Evolutionary conservation across 2,797 vertebrate genomes (phyloP), one percentile per base, ranked within the genome.

Genomic region (Enteromius viviparus): DNA sequence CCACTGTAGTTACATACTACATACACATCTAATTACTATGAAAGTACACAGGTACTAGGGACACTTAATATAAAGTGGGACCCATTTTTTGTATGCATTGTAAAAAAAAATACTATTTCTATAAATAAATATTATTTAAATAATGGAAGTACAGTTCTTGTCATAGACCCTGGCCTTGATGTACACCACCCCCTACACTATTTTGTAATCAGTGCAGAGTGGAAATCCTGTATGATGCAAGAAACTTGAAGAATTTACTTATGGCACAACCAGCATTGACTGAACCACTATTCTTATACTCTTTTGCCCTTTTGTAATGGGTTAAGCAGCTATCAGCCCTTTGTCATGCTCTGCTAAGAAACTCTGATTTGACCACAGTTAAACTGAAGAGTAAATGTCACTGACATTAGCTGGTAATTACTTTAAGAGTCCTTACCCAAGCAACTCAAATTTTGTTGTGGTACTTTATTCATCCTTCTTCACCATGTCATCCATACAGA

Each of bases 351-450:
- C 17, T 49, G 45, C 21, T 53, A 32, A 37, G 19, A 37, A 78
- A 51, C 45, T 80, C 26, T 45, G 49, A 69, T 70, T 70, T 80
- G 49, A 42, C 29, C 49, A 42, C 8, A 45, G 15, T 11, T 62
- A 68, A 68, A 34, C 53, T 60, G 17, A 58, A 81, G 14, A 72
- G 53, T 71, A 71, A 70, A 80, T 71, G 66, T 60, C 53, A 60
- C 42, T 49, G 69, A 51, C 80, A 6, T 65, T 65, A 74, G 32
- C 21, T 40, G 29, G 34, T 32, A 71, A 80, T 32, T 58, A 64
- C 14, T 62, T 65, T 81, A 75, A 74, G 53, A 14, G 51, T 53
- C 29, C 58, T 49, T 21, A 40, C 15, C 12, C 12, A 49, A n/a
- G 11, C 34, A 82, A 29, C 23, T 47, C 15, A 58, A 2, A 80